A percentile compares a stretch with the other conserved stretches of the same genome.
phyloP scores from a whole-genome alignment of 2,888 invertebrate genomes.

The Branchipolynoe longqiensis region DNA sequence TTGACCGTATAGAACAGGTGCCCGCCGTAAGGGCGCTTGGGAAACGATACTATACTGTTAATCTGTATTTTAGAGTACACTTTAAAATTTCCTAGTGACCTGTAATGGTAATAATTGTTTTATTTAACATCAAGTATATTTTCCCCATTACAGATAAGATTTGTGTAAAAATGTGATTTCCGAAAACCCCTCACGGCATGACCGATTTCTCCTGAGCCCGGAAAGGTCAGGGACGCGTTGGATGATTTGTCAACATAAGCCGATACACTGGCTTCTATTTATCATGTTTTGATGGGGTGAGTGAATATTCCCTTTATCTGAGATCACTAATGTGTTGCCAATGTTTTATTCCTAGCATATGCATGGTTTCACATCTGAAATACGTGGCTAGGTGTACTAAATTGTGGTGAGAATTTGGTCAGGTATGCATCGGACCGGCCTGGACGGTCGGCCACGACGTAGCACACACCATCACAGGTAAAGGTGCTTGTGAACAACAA shows the following conservation, averaged over 20 bases:
- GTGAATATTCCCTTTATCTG: neutral
- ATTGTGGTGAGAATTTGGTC: neutral
- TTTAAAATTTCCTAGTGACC: neutral
- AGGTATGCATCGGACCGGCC: neutral
- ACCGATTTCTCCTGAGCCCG: neutral
- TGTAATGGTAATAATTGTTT: too few relatives aligned
- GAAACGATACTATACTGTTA: neutral
- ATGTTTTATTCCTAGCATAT: neutral
- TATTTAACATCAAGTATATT: too few relatives aligned
- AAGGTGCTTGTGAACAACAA: neutral
- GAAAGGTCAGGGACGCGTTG: constrained; percentile 55
- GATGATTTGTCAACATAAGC: constrained; percentile 32
- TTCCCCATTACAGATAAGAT: neutral
- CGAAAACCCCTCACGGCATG: neutral
- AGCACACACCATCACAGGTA: neutral
- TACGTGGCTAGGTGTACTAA: neutral
- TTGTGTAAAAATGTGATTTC: neutral
- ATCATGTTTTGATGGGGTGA: constrained; percentile 41
- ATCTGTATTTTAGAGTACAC: neutral
- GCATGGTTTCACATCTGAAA: neutral
- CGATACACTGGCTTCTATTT: neutral
- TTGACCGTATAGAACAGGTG: neutral
- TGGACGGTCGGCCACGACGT: neutral
- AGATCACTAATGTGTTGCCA: neutral
- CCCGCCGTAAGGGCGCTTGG: neutral